Evolutionary conservation across 2,797 vertebrate species (phyloP), one percentile per base, ranked within the genome.

Genomic region (Onychomys arenicola): DNA sequence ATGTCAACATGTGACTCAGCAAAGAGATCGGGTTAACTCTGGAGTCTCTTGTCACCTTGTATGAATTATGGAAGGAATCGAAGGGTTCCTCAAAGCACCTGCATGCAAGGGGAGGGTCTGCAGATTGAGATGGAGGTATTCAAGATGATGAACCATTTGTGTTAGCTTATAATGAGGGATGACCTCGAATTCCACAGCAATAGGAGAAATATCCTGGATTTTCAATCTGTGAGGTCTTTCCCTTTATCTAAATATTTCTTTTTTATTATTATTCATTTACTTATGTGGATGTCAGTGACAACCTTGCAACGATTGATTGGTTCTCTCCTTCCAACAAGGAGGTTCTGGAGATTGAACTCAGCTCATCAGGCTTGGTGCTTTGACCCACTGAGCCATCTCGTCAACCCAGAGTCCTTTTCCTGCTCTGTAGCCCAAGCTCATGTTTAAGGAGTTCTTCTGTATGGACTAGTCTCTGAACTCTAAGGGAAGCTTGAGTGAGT

Each of bases 1-100:
- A 82, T 71, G 71, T 81, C 34, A 89, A 71, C 25, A 25, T 87
- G 65, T 90, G 32, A n/a, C 40, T 91, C 89, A 89, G 83, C n/a
- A 76, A 8, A 37, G 49, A 57, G 63, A 59, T 75, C 27, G 59
- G 43, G 46, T 78, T 82, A 90, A 49, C 32, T 40, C 11, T 46
- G 76, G 49, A 69, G 63, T 84, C 6, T 46, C 46, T 52, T 91
- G 17, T 84, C 32, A 65, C 75, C 40, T 77, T 83, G 6, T 25
- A 5, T 92, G 59, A 77, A 34, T 71, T 75, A 34, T 90, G 65
- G 65, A 67, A 80, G 34, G 59, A 37, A 81, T 27, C 49, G 14
- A 52, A 69, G 65, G 43, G 43, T 52, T 67, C 34, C 2, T 5
- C 43, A 61, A 63, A 49, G 46, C 1, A 46, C 55, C 81, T 23